Percentiles rank a stretch among this genome's conserved stretches.
These are phyloP conservation scores for Cephonodes hylas DNA, from an alignment of 2,888 invertebrate species.

Conservation along the genomic window DNA sequence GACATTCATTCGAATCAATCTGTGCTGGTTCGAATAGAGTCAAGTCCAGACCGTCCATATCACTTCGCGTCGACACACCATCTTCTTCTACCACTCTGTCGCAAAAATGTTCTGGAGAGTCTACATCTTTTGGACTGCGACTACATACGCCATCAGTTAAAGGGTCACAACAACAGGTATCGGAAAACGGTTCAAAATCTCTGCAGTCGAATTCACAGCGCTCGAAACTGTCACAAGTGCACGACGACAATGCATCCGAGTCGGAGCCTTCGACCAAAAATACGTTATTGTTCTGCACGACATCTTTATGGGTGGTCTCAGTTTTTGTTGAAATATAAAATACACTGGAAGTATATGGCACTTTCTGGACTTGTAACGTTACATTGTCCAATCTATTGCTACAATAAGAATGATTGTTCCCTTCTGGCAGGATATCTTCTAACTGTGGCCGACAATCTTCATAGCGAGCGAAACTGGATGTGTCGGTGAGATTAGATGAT, in stretches of 20 bases:
- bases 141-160: conserved; percentile 74
- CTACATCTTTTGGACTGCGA: conserved; percentile 75
- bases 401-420: conserved; percentile 40
- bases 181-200: conserved; percentile 82
- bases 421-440: conserved; percentile 51
- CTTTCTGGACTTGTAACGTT: conserved; percentile 67
- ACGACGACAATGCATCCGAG: conserved; percentile 79
- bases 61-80: conserved; percentile 72
- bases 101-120: conserved; percentile 73
- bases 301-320: conserved; percentile 51
- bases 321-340: conserved; percentile 67
- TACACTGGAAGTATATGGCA: conserved; percentile 70
- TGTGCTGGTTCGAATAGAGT: conserved; percentile 84
- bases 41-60: conserved; percentile 85
- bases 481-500: conserved; percentile 73
- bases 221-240: conserved; percentile 78
- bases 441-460: conserved; percentile 68
- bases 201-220: conserved; percentile 80
- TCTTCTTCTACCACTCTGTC: conserved; percentile 66
- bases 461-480: conserved; percentile 75
- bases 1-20: conserved; percentile 51
- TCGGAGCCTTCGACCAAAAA: conserved; percentile 68
- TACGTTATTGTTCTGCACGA: conserved; percentile 51
- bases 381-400: conserved; percentile 48
- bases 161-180: conserved; percentile 82